These are phyloP conservation scores for Grammomys dolichurus DNA, from an alignment of 2,113 vertebrate genomes.

Conservation along the genomic window DNA sequence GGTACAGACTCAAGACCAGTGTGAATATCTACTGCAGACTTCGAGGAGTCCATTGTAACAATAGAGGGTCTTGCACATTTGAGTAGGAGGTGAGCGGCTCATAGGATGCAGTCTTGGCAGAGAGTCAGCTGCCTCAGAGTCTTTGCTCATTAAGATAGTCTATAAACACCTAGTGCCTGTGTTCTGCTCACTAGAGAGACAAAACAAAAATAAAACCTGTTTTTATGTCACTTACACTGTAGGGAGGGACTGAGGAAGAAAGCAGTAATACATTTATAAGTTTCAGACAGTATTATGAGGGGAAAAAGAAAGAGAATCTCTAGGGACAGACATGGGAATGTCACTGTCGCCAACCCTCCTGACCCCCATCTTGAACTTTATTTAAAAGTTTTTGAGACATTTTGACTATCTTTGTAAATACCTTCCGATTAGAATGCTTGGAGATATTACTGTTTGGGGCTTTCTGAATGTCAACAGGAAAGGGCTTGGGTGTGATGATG, in stretches of 20 bases:
- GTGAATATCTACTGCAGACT: constrained; percentile 16
- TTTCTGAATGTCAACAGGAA: not conserved
- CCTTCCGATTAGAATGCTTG: not conserved
- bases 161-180: not conserved
- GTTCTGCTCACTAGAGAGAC: not conserved
- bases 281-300: not conserved
- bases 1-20: constrained; percentile 17
- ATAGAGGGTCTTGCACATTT: not conserved
- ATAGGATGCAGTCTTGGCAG: not conserved
- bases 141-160: not conserved
- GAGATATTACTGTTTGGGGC: not conserved
- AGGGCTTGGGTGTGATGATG: not conserved
- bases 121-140: not conserved
- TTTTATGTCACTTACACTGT: not conserved
- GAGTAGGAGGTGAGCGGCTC: not conserved
- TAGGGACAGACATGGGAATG: not conserved
- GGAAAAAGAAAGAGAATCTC: not conserved
- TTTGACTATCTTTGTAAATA: constrained; percentile 8
- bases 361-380: not conserved
- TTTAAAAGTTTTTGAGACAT: not conserved
- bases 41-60: not conserved
- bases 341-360: not conserved
- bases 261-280: not conserved
- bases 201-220: not conserved
- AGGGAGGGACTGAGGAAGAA: not conserved